Percentiles rank a stretch among this genome's conserved stretches.
phyloP scores from a whole-genome alignment of 2,888 invertebrate genomes.

The Cephus pygmeus region DNA sequence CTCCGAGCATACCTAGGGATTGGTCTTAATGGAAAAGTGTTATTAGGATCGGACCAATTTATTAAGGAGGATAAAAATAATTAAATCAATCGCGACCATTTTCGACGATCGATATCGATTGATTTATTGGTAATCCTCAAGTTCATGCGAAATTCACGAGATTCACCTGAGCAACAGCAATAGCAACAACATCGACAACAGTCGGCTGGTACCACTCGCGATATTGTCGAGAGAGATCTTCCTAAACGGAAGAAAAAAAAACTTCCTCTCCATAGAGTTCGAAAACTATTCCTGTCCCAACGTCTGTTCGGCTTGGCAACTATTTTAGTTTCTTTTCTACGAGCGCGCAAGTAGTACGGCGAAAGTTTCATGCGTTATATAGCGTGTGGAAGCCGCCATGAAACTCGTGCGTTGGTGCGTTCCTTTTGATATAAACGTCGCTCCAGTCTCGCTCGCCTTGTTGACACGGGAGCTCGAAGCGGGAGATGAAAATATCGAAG shows the following conservation, averaged over 20 bases:
- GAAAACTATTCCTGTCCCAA: background rate
- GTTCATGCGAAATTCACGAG: background rate
- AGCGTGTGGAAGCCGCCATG: background rate
- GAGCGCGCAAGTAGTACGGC: constrained; percentile 8
- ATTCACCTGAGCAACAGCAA: background rate
- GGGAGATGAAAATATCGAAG: background rate
- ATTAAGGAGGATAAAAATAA: background rate
- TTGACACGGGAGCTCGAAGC: background rate
- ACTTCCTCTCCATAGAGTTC: background rate
- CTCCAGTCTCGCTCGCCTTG: background rate
- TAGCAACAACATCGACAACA: background rate
- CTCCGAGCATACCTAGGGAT: background rate
- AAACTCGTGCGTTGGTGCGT: constrained; percentile 1
- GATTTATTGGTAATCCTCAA: background rate
- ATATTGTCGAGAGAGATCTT: background rate
- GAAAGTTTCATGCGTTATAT: constrained; percentile 16
- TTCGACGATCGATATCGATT: background rate
- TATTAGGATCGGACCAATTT: background rate
- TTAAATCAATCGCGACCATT: background rate
- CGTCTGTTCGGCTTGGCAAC: background rate
- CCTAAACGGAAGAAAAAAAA: background rate
- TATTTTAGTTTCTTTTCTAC: constrained; percentile 21
- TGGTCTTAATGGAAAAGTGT: background rate
- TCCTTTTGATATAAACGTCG: background rate
- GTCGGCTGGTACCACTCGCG: background rate